Base-by-base conservation (phyloP, 2,888 invertebrate genomes). In the Pharmacophagus antenor region DNA sequence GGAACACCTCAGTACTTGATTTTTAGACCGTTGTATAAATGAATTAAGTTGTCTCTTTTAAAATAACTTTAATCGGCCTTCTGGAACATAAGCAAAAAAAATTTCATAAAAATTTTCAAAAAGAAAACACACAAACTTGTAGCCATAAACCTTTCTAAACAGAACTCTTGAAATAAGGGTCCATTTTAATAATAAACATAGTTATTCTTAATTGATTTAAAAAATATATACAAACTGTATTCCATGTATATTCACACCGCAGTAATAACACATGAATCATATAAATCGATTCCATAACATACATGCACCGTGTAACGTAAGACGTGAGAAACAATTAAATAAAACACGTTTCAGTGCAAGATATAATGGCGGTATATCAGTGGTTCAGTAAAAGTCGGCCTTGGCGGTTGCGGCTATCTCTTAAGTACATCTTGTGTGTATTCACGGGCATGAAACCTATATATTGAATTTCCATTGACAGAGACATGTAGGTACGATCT, bases 321-420 rank as follows among this genome's bases (percentile, higher is more conserved):
- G 31, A 53, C 60, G 44, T 50, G 55, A 51, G 55, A 60, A 50
- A 60, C 55, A 55, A 56, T 56, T 50, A 42, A 56, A 56, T 56
- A 51, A 60, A 60, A 60, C 54, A 59, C 49, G 50, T 59, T 59
- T 37, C 20, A 41, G 31, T 25, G 53, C 41, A 17, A 59, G 42
- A 49, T 59, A 58, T 44, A 25, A 42, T 10, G 46, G 46, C 15
- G 48, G 54, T 53, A 55, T 49, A 49, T 54, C 42, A 46, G 55
- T 49, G 55, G 58, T 42, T 50, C 50, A 55, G 54, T 49, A 31
- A 51, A 46, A 51, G 46, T 23, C 51, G 37, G 23, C 60, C 60
- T 60, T 56, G 46, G 37, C 23, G 23, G 25, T 31, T 41, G 25
- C 27, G 37, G 50, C 46, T 55, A 54, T 55, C 44, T 50, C n/a